Evolutionary conservation across 2,888 invertebrate species (phyloP), one percentile per base, ranked within the genome.

Genomic region (Cheilosia pagana): DNA sequence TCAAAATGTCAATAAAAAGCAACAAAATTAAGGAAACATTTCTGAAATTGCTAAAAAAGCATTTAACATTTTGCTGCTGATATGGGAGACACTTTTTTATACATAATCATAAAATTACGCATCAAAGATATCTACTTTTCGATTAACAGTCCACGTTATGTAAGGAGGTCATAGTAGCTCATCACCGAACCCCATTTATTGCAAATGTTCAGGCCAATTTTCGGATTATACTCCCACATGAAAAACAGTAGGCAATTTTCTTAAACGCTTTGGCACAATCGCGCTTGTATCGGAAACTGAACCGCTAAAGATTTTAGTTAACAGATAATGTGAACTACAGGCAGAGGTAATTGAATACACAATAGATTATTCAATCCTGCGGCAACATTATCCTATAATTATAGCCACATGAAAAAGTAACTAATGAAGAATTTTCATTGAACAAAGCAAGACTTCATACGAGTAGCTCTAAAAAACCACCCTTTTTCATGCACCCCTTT

Each of bases 371-470:
- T n/a, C 25, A 62, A 21, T 14, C 48, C 55, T 35, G 35, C 35
- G 35, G 35, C 35, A 35, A n/a, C 19, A 12, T 76, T 62, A 55
- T 62, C 77, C 60, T 45, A 19, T 77, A 77, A 77, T 77, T 77
- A 53, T 35, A 68, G 43, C 10, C 62, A 31, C 50, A 68, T n/a
- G 43, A 35, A 55, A 23, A 14, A 55, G 41, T 16, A 41, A 28
- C 52, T 67, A 52, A 59, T 67, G 45, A 39, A 7, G 39, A 65
- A 35, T 4, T 12, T 63, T 48, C 63, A 67, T 45, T 62, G 53
- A 45, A 53, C 52, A 12, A 53, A 10, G 45, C 3, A 52, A 50
- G 23, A 21, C 25, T 10, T 31, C 2, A 31, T 10, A 25, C 25
- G 25, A 25, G 25, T 25, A 10, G 35, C 1, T 35, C 12, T 4